Conservation (phyloP, 2,113 vertebrate species). For the Thermophis baileyi region DNA sequence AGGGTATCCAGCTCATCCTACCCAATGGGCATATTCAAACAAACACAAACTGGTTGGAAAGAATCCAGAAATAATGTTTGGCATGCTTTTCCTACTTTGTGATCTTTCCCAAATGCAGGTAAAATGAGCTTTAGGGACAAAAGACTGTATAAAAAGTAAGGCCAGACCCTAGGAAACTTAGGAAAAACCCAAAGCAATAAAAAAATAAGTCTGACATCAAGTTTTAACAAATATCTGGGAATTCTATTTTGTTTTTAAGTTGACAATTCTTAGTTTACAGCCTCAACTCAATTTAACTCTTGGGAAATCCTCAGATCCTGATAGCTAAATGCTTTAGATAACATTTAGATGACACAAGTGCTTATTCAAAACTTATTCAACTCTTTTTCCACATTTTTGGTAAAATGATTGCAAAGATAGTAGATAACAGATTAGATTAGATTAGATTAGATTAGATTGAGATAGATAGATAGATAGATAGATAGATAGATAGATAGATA, state of each 20-base stretch:
- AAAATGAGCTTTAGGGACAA: background rate
- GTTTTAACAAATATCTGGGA: background rate
- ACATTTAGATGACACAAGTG: background rate
- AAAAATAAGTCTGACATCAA: background rate
- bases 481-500: background rate
- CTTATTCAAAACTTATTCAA: background rate
- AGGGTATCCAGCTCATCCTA: background rate
- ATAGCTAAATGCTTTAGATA: slow-evolving; percentile 5
- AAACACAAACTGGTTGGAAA: background rate
- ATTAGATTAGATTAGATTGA: background rate
- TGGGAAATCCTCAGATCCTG: background rate
- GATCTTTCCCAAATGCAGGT: background rate
- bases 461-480: background rate
- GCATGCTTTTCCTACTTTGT: background rate
- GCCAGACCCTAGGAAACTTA: background rate
- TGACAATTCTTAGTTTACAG: background rate
- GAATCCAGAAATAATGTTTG: background rate
- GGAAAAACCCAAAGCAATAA: background rate
- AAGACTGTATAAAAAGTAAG: background rate
- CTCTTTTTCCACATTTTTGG: background rate
- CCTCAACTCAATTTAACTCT: background rate
- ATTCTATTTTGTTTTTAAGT: background rate
- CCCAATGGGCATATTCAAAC: background rate
- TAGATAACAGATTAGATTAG: background rate
- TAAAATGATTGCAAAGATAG: background rate